Percentiles rank a stretch among this genome's conserved stretches.
phyloP scores from a whole-genome alignment of 2,113 vertebrate species.

The Atlantisia rogersi region DNA sequence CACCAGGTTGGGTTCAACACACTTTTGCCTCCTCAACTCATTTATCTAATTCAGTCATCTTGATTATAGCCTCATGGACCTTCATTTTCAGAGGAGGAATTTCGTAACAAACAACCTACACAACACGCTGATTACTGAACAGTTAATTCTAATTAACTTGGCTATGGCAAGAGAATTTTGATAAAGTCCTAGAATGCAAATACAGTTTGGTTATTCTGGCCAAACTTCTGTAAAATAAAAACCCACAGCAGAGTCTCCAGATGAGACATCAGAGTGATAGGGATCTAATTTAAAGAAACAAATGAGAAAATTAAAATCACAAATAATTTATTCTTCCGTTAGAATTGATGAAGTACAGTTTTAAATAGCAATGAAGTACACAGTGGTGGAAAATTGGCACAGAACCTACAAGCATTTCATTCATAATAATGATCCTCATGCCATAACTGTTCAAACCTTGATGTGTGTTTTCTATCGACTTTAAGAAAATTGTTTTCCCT shows the following conservation, averaged over 20 bases:
- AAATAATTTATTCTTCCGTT: constrained; percentile 90
- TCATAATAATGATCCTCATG: constrained; percentile 69
- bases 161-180: constrained; percentile 82
- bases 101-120: constrained; percentile 82
- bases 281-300: constrained; percentile 81
- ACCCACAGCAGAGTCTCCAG: constrained; percentile 72
- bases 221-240: constrained; percentile 71
- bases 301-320: constrained; percentile 85
- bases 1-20: constrained; percentile 78
- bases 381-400: constrained; percentile 82
- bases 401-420: constrained; percentile 75
- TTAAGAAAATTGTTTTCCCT: constrained; percentile 46
- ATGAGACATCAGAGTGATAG: constrained; percentile 71
- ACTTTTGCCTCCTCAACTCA: constrained; percentile 81
- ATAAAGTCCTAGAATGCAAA: constrained; percentile 80
- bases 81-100: constrained; percentile 78
- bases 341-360: constrained; percentile 89
- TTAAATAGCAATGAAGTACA: constrained; percentile 92
- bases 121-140: constrained; percentile 83
- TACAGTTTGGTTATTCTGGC: constrained; percentile 63
- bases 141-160: constrained; percentile 87
- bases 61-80: constrained; percentile 81
- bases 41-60: constrained; percentile 89
- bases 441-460: constrained; percentile 61
- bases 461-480: constrained; percentile 54